Evolutionary conservation across 2,113 vertebrate genomes (phyloP).

Genomic region (Sylvietta virens): DNA sequence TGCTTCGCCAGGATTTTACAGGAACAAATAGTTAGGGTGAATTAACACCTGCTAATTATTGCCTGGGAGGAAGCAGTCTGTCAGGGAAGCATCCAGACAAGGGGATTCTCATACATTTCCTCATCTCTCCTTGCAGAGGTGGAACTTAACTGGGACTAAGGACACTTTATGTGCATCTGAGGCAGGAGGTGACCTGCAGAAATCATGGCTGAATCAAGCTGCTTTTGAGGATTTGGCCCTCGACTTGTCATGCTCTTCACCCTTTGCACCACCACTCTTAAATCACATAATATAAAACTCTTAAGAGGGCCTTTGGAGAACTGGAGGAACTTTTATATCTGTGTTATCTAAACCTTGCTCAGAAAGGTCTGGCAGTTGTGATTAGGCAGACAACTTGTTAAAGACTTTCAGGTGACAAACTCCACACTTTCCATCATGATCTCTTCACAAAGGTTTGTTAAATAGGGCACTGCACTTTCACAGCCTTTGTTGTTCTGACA

Average conservation of each 20-base stretch:
- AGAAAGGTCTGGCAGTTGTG: background rate
- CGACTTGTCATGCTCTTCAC: background rate
- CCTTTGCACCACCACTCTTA: background rate
- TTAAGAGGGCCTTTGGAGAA: background rate
- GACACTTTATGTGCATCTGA: background rate
- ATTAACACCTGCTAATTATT: background rate
- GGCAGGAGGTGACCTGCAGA: background rate
- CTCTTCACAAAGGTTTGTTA: constrained; percentile 2
- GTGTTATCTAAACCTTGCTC: background rate
- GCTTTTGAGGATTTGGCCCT: background rate
- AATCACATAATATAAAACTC: background rate
- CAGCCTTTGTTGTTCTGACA: constrained; percentile 36
- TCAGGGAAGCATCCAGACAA: background rate
- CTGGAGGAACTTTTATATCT: background rate
- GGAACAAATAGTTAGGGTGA: background rate
- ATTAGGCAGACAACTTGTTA: background rate
- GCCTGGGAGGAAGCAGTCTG: background rate
- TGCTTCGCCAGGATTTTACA: background rate
- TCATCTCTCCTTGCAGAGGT: background rate
- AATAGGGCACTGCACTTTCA: background rate
- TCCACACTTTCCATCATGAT: background rate
- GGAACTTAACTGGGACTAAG: background rate
- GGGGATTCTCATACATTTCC: background rate
- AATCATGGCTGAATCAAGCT: background rate
- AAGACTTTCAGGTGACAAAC: background rate